Base-by-base conservation (phyloP, 2,797 vertebrate species). In the Varecia variegata region DNA sequence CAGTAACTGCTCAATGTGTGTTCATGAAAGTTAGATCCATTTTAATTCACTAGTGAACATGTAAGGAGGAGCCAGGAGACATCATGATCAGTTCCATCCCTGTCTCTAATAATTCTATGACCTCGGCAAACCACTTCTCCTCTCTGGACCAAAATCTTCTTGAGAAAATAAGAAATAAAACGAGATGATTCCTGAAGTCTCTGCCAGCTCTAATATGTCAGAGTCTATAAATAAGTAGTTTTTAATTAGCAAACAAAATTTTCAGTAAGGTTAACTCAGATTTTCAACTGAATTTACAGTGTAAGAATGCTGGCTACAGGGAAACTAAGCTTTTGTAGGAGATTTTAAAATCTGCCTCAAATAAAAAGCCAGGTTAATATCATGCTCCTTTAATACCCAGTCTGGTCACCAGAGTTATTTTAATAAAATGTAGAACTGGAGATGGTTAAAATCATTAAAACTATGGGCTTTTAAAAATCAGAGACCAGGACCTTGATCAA, bases 231-330 rank as follows among this genome's bases (percentile, higher is more conserved):
- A 77, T 58, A 96, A 94, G 84, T 76, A 82, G 50, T 40, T 94
- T 87, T 88, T 52, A 93, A 96, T 83, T 91, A 94, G 38, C 50
- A 93, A 97, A 88, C 17, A 84, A 84, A 70, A 93, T 58, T 86
- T 85, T 94, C 8, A 3, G 60, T 89, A 62, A 94, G 58, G 54
- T 74, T 93, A 94, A 95, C 18, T 89, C 65, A 35, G 67, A 88
- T 88, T 96, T 93, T 93, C 50, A 90, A 90, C 68, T 85, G 65
- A 88, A 10, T 40, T 93, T 88, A 83, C 10, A 58, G 20, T 56
- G 14, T 82, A 95, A 91, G 60, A 85, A 94, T 71, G 20, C 10
- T 95, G 45, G 74, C 23, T 54, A 62, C 88, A 88, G 62, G 56
- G 23, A 86, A 91, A 89, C 47, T 21, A 85, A 77, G 21, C 30